Percentiles rank a stretch among this genome's conserved stretches.
phyloP scores from a whole-genome alignment of 2,113 vertebrate genomes.

The Pangasianodon hypophthalmus region DNA sequence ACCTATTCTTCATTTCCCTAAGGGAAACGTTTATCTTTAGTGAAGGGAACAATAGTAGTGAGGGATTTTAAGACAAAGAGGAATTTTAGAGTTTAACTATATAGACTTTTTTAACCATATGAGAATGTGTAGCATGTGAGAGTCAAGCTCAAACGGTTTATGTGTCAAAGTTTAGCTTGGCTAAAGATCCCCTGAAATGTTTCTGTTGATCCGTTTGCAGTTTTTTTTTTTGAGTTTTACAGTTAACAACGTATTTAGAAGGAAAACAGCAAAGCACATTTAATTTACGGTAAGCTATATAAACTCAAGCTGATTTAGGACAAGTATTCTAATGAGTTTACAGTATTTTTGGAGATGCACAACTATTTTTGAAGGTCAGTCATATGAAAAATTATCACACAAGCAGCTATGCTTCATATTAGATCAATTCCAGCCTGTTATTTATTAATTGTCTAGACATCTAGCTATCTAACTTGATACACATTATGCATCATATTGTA shows the following conservation, averaged over 20 bases:
- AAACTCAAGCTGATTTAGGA: background rate
- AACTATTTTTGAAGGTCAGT: background rate
- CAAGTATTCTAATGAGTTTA: slow-evolving; percentile 23
- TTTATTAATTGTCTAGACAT: background rate
- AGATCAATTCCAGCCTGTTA: background rate
- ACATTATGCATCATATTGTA: background rate
- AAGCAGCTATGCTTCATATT: slow-evolving; percentile 1
- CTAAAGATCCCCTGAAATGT: background rate
- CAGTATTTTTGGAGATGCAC: background rate
- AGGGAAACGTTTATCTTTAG: slow-evolving; percentile 6
- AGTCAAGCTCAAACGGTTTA: background rate
- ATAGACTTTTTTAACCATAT: background rate
- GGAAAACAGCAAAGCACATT: background rate
- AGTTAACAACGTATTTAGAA: background rate
- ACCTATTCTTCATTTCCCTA: background rate
- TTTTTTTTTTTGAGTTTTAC: background rate
- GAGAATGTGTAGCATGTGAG: slow-evolving; percentile 2
- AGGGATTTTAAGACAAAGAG: background rate
- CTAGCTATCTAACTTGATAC: background rate
- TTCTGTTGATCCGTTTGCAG: background rate
- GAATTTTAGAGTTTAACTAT: slow-evolving; percentile 10
- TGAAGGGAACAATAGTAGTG: slow-evolving; percentile 13
- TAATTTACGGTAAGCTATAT: background rate
- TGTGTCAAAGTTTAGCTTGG: background rate
- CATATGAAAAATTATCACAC: background rate